Conservation (phyloP, 92 coral and sea anemone genomes). For the Nematostella vectensis region DNA sequence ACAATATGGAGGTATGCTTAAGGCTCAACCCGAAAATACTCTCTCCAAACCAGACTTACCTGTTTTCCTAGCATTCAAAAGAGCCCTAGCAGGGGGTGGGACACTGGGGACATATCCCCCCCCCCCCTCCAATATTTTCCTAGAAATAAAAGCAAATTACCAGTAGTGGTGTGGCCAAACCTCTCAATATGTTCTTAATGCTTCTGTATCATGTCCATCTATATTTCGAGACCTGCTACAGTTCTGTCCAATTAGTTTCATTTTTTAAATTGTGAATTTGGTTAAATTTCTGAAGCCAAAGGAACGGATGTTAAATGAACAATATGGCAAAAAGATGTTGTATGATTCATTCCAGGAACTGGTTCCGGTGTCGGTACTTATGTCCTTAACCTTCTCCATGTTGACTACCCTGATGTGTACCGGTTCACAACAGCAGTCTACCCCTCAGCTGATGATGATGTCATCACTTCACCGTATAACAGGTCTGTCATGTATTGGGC, state of each 20-base stretch:
- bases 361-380: slow-evolving; percentile 97
- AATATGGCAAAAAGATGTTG: too few species aligned
- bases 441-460: slow-evolving; percentile 97
- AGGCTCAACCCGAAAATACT: background rate
- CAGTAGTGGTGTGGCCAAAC: background rate
- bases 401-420: slow-evolving; percentile 93
- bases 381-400: slow-evolving; percentile 78
- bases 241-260: too few species aligned
- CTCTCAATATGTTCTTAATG: background rate
- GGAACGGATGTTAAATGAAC: too few species aligned
- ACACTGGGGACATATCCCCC: too few species aligned
- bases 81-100: too few species aligned
- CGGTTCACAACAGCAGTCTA: slow-evolving; percentile 97
- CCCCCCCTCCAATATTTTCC: background rate
- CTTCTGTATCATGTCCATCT: too few species aligned
- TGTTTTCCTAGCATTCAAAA: too few species aligned
- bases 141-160: background rate
- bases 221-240: too few species aligned
- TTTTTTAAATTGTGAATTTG: too few species aligned
- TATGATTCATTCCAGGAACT: slow-evolving; percentile 86
- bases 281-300: too few species aligned
- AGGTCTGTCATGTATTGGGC: too few species aligned
- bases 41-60: too few species aligned
- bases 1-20: slow-evolving; percentile 90
- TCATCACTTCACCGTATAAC: slow-evolving; percentile 94